Conservation (phyloP, 1,140 invertebrate species). For the Neodiprion fabricii region DNA sequence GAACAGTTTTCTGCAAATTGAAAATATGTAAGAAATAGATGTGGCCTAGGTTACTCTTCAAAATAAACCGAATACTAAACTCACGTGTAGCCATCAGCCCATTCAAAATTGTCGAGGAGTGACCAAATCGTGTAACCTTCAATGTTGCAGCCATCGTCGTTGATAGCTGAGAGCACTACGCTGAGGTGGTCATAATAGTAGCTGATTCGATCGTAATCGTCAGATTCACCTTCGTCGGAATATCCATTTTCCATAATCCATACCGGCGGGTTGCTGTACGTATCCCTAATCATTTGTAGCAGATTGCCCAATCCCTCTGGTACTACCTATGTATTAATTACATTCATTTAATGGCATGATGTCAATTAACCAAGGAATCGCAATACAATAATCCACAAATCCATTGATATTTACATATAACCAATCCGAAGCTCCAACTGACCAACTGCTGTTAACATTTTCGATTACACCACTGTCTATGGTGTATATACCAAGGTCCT, state of each 20-base stretch:
- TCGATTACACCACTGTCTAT: conserved; percentile 32
- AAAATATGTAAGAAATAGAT: not conserved
- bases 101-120: conserved; percentile 81
- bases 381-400: too few relatives aligned
- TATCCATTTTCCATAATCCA: conserved; percentile 77
- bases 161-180: conserved; percentile 68
- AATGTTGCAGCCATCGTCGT: conserved; percentile 69
- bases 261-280: conserved; percentile 66
- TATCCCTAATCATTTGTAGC: conserved; percentile 67
- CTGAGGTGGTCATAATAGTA: conserved; percentile 67
- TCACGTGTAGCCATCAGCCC: conserved; percentile 70
- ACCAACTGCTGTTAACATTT: too few relatives aligned
- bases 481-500: too few relatives aligned
- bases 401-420: too few relatives aligned
- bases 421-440: not conserved
- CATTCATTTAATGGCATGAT: too few relatives aligned
- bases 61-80: conserved; percentile 35
- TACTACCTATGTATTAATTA: conserved; percentile 31
- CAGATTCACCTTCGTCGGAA: conserved; percentile 58
- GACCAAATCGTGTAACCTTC: conserved; percentile 74
- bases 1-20: conserved; percentile 60
- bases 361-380: too few relatives aligned
- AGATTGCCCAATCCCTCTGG: conserved; percentile 61
- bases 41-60: too few relatives aligned
- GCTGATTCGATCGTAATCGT: conserved; percentile 62